Evolutionary conservation across 1,140 invertebrate species (phyloP).

Genomic region (Drosophila orosa): DNA sequence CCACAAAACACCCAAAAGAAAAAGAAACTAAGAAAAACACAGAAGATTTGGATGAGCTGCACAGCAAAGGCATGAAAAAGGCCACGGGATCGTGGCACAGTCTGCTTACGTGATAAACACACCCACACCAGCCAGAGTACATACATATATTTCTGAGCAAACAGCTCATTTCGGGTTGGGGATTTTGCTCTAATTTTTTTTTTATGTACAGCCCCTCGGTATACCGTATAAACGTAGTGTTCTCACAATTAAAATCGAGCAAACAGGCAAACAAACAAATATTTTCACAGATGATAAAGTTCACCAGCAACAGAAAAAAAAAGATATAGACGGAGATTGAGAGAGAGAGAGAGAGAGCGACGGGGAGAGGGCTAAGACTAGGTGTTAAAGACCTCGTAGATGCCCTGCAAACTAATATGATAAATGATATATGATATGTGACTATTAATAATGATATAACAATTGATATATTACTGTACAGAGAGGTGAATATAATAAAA

Average conservation of each 20-base stretch:
- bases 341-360: not conserved
- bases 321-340: not conserved
- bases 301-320: constrained; percentile 41
- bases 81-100: constrained; percentile 76
- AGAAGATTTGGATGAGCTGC: constrained; percentile 21
- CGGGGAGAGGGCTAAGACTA: constrained; percentile 44
- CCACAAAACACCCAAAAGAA: constrained; percentile 11
- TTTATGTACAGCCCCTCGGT: constrained; percentile 36
- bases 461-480: not conserved
- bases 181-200: constrained; percentile 82
- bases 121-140: constrained; percentile 20
- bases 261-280: constrained; percentile 79
- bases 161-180: constrained; percentile 60
- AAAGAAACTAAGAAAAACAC: constrained; percentile 20
- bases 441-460: not conserved
- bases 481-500: not conserved
- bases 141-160: constrained; percentile 46
- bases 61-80: constrained; percentile 70
- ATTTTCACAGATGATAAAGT: constrained; percentile 83
- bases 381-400: constrained; percentile 74
- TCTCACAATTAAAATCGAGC: constrained; percentile 77
- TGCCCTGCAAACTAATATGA: constrained; percentile 59
- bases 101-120: constrained; percentile 72
- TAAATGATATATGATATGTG: constrained; percentile 34
- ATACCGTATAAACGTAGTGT: constrained; percentile 30